Evolutionary conservation across 1,140 invertebrate genomes (phyloP), one percentile per base, ranked within the genome.

Genomic region (Chrysopa pallens): DNA sequence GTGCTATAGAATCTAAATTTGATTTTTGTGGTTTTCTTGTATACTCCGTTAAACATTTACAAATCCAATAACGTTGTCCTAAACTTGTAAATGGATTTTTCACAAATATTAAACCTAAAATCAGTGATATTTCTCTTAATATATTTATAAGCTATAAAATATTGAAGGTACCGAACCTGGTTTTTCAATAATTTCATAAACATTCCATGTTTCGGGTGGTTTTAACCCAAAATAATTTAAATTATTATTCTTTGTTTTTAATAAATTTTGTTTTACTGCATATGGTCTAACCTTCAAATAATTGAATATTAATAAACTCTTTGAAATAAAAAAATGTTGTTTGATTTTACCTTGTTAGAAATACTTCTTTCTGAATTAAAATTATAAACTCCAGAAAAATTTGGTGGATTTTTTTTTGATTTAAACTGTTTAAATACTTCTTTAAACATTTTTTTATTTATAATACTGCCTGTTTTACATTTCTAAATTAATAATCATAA

Each of bases 1-100:
- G 64, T 52, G 37, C 56, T 50, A 23, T 58, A 46, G 55, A 57
- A 61, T 81, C 73, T 46, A 94, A 65, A 64, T 92, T 92, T 14
- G 74, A 69, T 58, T 76, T 75, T 62, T 87, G 79, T n/a, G 84
- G 83, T 44, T 72, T 72, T 35, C 57, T 68, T 0, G 86, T 73
- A 60, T 83, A 92, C 46, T 84, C 74, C 51, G 71, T 64, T 13
- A 94, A 58, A 63, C 83, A 83, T 61, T 76, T 74, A 38, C 70
- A 61, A 11, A 85, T 79, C 89, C 88, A 94, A 59, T 80, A 80
- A 42, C 74, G 70, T 60, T 91, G 86, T 1, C 82, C 85, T 38
- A 64, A 48, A 14, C 52, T 37, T 28, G 76, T 80, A 61, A 95
- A 93, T 38, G 89, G 85, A 65, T 93, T 90, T 51, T 64, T 67